A percentile compares a stretch with the other conserved stretches of the same genome.
Conservation (phyloP, 30 jellyfish, hydroid and myxozoan genomes). For the Rhopilema esculentum region DNA sequence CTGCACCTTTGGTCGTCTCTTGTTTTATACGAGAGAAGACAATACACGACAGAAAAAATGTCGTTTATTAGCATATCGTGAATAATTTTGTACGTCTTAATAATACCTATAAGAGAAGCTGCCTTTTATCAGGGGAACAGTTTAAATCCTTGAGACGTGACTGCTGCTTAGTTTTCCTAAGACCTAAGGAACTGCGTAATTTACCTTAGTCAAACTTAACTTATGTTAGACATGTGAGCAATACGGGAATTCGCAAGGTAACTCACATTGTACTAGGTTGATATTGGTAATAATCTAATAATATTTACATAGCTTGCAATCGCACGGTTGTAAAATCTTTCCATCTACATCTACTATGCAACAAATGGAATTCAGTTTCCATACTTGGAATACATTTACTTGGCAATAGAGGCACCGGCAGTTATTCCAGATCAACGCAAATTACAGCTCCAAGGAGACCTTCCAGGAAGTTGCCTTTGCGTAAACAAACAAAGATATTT, state of each 20-base stretch:
- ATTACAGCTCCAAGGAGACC: not conserved
- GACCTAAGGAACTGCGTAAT: no score
- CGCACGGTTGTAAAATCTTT: slow-evolving; percentile 66
- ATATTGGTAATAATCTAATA: slow-evolving; percentile 55
- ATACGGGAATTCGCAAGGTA: slow-evolving; percentile 19
- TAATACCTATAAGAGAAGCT: not conserved
- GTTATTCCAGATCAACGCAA: not conserved
- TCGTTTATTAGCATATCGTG: not conserved
- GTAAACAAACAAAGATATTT: no score
- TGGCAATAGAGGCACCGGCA: not conserved
- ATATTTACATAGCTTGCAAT: slow-evolving; percentile 63
- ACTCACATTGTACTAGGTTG: slow-evolving; percentile 42
- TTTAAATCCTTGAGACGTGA: not conserved
- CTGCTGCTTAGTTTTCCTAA: no score
- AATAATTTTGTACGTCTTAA: not conserved
- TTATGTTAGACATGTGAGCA: not conserved
- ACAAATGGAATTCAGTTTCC: slow-evolving; percentile 54
- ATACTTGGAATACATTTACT: slow-evolving; percentile 24
- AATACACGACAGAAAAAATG: not conserved
- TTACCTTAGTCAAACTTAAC: slow-evolving; percentile 12
- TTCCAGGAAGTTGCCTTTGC: not conserved
- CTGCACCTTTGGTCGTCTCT: not conserved
- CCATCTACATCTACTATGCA: slow-evolving; percentile 64
- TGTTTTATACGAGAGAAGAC: not conserved
- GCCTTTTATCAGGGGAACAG: not conserved